phyloP scores from a whole-genome alignment of 2,797 vertebrate genomes.

The Ispidina picta region DNA sequence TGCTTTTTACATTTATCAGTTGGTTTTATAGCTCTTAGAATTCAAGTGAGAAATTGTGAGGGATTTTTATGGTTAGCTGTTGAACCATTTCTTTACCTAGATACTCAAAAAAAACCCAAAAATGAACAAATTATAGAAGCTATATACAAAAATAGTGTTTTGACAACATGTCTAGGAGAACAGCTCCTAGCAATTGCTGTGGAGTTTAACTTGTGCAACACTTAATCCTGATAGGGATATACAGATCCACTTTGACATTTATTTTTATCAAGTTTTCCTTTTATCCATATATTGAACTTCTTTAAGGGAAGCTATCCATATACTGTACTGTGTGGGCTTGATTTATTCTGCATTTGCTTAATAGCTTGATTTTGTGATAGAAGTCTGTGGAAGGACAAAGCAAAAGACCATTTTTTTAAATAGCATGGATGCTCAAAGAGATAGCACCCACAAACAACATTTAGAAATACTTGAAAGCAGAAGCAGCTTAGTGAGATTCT shows the following conservation, averaged over 20 bases:
- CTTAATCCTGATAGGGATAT: not conserved
- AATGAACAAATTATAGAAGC: not conserved
- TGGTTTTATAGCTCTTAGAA: not conserved
- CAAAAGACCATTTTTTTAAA: conserved; percentile 41
- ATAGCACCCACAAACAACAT: not conserved
- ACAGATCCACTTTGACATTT: conserved; percentile 4
- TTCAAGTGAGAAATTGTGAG: not conserved
- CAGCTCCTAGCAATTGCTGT: not conserved
- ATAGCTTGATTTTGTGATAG: conserved; percentile 43
- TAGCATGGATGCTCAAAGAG: conserved; percentile 10
- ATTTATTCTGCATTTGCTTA: conserved; percentile 68
- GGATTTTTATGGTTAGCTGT: not conserved
- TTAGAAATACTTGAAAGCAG: conserved; percentile 45
- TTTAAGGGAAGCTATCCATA: conserved; percentile 54
- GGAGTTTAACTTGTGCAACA: not conserved
- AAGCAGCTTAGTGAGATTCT: not conserved
- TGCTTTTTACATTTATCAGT: not conserved
- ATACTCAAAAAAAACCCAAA: not conserved
- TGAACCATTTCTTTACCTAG: not conserved
- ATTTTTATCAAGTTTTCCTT: conserved; percentile 51
- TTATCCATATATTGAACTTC: conserved; percentile 39
- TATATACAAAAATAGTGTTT: not conserved
- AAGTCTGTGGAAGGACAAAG: conserved; percentile 28
- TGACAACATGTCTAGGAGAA: not conserved
- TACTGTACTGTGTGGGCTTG: not conserved